These are phyloP conservation scores for Copidosoma aretas DNA, from an alignment of 2,888 invertebrate species.

Conservation along the genomic window DNA sequence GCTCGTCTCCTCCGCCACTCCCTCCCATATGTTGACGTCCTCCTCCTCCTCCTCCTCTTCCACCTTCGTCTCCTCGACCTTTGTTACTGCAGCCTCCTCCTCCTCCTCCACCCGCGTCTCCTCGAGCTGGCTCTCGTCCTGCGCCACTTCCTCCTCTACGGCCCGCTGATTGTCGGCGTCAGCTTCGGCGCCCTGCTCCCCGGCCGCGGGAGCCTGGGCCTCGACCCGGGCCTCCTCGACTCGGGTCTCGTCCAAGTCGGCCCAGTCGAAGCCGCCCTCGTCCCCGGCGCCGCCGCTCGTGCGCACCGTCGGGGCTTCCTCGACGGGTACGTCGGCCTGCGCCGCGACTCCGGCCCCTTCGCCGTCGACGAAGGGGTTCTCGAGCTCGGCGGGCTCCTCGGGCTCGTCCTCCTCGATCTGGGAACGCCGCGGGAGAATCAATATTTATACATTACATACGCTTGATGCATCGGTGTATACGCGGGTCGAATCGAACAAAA, in stretches of 20 bases:
- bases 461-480: no score
- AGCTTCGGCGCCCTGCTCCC: slow-evolving; percentile 38
- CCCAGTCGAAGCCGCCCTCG: slow-evolving; percentile 42
- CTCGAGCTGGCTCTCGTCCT: slow-evolving; percentile 45
- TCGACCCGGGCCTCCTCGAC: slow-evolving; percentile 28
- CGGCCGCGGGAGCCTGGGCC: slow-evolving; percentile 26
- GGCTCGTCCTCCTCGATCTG: slow-evolving; percentile 40
- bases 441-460: no score
- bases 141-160: slow-evolving; percentile 31
- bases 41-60: slow-evolving; percentile 25
- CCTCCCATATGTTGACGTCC: slow-evolving; percentile 42
- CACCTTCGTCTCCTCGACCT: slow-evolving; percentile 40
- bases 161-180: no score
- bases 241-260: slow-evolving; percentile 36
- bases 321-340: slow-evolving; percentile 38
- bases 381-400: slow-evolving; percentile 28
- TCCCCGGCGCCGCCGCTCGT: slow-evolving; percentile 32
- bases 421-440: no score
- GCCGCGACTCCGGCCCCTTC: slow-evolving; percentile 21
- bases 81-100: slow-evolving; percentile 45
- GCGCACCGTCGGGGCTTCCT: slow-evolving; percentile 22
- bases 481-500: no score
- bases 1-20: not conserved
- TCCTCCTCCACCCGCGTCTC: slow-evolving; percentile 45
- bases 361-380: slow-evolving; percentile 29